Base-by-base conservation (phyloP, 2,888 invertebrate species). In the Boloria selene region DNA sequence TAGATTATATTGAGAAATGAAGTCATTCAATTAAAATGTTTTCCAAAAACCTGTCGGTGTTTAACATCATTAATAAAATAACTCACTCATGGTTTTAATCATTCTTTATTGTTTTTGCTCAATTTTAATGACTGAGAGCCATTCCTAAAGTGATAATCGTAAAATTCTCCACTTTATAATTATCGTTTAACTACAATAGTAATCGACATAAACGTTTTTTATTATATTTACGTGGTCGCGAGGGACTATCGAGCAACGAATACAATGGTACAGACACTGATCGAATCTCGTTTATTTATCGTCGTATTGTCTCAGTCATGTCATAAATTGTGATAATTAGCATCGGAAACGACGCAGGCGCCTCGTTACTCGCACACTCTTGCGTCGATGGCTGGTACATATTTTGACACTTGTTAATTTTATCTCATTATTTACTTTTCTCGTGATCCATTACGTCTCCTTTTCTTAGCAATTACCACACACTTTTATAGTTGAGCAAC, bases 311-410 rank as follows among this genome's bases (percentile, higher is more conserved):
- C 70, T 70, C 51, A 55, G 55, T 16, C 44, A 53, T 54, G 64
- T 72, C 70, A 72, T 75, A 74, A 75, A 75, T 75, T 67, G 59
- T 51, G 63, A 67, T 74, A 74, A 74, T 75, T 75, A 75, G 68
- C 71, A 73, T 74, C 68, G 51, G 50, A 69, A 60, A 64, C 62
- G 65, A 56, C 62, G 16, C 38, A 61, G 53, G 58, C 65, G 55
- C 63, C 50, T 44, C 47, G 65, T 56, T 54, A 45, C 53, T 51
- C 61, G 50, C 38, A 18, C 18, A 49, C 51, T 52, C 58, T 58
- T 52, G 58, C 58, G 45, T n/a, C 7, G 22, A 31, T 31, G 26
- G 42, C 49, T 42, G 51, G 58, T 51, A 31, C 52, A 44, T 64
- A 59, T 59, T 59, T 64, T 59, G 64, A 64, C 64, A 59, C 38